phyloP scores from a whole-genome alignment of 2,113 vertebrate species.

The Plectropomus leopardus region DNA sequence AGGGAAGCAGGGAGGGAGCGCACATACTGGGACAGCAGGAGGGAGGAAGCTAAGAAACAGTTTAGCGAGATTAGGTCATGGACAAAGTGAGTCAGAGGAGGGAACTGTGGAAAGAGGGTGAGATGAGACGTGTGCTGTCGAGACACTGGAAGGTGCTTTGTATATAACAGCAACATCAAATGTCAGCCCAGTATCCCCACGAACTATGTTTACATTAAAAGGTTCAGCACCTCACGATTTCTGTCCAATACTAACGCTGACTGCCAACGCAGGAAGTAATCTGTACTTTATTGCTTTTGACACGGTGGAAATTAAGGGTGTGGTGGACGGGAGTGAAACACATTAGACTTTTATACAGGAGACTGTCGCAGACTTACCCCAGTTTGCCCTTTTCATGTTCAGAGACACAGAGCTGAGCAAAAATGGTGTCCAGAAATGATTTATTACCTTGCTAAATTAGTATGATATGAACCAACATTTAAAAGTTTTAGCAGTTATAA shows the following conservation, averaged over 20 bases:
- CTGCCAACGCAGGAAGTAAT: neutral
- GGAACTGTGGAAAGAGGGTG: neutral
- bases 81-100: slow-evolving; percentile 40
- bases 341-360: neutral
- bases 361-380: neutral
- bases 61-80: slow-evolving; percentile 39
- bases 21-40: neutral
- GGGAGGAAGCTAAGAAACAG: slow-evolving; percentile 30
- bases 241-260: neutral
- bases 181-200: neutral
- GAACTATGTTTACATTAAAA: neutral
- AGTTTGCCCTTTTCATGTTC: neutral
- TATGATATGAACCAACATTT: neutral
- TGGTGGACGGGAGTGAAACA: neutral
- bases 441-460: neutral
- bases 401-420: neutral
- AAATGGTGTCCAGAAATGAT: neutral
- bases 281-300: neutral
- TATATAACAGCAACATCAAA: neutral
- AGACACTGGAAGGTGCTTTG: neutral
- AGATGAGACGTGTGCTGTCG: slow-evolving; percentile 5
- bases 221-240: neutral
- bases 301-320: neutral
- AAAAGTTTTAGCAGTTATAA: neutral
- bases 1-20: neutral